Base-by-base conservation (phyloP, 2,113 vertebrate genomes). In the Bos taurus region DNA sequence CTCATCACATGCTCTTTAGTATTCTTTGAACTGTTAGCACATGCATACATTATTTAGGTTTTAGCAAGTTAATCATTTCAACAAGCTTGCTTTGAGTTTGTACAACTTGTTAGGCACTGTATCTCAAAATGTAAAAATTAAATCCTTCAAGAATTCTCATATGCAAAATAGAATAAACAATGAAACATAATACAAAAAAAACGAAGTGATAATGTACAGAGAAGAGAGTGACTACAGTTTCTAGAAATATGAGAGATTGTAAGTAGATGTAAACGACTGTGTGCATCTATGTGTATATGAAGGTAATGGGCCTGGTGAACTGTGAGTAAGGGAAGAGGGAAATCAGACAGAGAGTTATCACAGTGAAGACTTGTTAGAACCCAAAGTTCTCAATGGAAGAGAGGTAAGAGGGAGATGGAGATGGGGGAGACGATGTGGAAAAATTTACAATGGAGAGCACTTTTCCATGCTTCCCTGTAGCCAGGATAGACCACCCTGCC, bases 221-320 rank as follows among this genome's bases (percentile, higher is more conserved):
- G 50, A 19, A 36, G 46, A 82, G 56, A 84, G 59, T 5, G 21
- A 56, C 11, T 36, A 16, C 7, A 62, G 0, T 80, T 84, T 36
- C 50, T n/a, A 81, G 60, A 59, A 25, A 40, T 23, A 40, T 84
- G 50, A 74, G 50, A 62, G 71, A 80, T 3, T 23, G 0, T 50
- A 33, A 56, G 6, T 3, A 21, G 50, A 13, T 1, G 0, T 26
- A 33, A 67, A 40, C 0, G 0, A 16, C 8, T 23, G 11, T 15
- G 7, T 17, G 26, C 0, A 2, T 64, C 11, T 25, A 0, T 43
- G 1, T 46, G 64, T 15, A 3, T 4, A 0, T 23, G 40, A 13
- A 28, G 21, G 5, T 40, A 46, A 26, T 48, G 43, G 54, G 26
- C 25, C 56, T n/a, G 33, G 40, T 56, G 43, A 15, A 6, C 50